Conservation (phyloP, 2,113 vertebrate genomes). For the Notarius quadriscutis region DNA sequence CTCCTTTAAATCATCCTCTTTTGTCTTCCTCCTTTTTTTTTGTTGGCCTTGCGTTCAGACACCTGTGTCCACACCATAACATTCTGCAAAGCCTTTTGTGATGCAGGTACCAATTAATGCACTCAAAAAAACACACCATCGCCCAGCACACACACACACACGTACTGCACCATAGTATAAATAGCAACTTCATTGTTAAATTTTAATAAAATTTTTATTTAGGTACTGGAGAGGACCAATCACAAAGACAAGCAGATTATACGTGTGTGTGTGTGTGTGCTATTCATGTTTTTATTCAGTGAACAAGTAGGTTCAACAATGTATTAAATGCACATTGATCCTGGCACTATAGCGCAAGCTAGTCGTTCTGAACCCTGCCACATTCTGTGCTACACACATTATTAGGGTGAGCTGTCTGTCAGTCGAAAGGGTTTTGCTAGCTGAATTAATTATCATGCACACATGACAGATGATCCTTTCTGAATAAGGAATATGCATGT, state of each 20-base stretch:
- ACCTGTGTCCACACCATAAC: slow-evolving; percentile 63
- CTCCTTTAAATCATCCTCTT: slow-evolving; percentile 42
- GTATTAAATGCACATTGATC: not conserved
- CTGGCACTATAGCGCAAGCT: not conserved
- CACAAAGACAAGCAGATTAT: not conserved
- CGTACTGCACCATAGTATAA: not conserved
- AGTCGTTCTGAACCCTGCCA: not conserved
- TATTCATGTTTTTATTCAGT: not conserved
- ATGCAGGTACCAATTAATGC: slow-evolving; percentile 59
- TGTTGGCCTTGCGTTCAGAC: slow-evolving; percentile 52
- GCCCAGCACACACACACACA: slow-evolving; percentile 15
- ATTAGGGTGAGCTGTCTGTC: not conserved
- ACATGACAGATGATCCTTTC: not conserved
- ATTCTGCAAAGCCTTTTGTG: slow-evolving; percentile 56
- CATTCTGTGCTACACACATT: not conserved
- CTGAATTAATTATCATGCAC: not conserved
- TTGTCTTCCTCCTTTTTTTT: slow-evolving; percentile 31
- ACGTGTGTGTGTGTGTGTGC: too few relatives aligned
- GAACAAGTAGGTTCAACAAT: not conserved
- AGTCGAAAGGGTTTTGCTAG: not conserved
- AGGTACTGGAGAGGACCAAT: not conserved
- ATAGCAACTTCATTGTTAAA: slow-evolving; percentile 50
- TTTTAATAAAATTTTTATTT: slow-evolving; percentile 21
- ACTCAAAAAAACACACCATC: not conserved
- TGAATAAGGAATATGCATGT: not conserved